Evolutionary conservation across 64 coral and sea anemone species (phyloP).

Genomic region (Dendronephthya gigantea): DNA sequence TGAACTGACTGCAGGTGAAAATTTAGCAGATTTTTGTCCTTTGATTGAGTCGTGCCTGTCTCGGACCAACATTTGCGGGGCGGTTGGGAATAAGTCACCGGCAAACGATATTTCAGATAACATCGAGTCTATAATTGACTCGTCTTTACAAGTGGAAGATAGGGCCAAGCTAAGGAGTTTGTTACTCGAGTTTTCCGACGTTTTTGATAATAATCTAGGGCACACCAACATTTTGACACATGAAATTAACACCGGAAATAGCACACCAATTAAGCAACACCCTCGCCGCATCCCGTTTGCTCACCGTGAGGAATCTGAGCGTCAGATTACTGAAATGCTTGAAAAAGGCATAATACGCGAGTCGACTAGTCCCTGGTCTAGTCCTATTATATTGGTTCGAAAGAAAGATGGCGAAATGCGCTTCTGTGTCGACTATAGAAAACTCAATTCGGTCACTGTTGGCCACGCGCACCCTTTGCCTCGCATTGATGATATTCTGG

Average conservation of each 20-base stretch:
- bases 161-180: background rate
- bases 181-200: slow-evolving; percentile 21
- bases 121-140: background rate
- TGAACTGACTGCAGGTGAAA: slow-evolving; percentile 6
- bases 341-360: background rate
- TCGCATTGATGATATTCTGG: slow-evolving; percentile 9
- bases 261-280: slow-evolving; percentile 12
- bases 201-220: slow-evolving; percentile 21
- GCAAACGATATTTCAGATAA: background rate
- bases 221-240: slow-evolving; percentile 27
- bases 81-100: background rate
- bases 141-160: background rate
- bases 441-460: background rate
- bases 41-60: slow-evolving; percentile 5
- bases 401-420: background rate
- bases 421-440: slow-evolving; percentile 23
- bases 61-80: background rate
- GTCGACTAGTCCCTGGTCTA: background rate
- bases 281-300: background rate
- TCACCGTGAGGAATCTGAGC: background rate
- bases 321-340: background rate
- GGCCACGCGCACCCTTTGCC: slow-evolving; percentile 6
- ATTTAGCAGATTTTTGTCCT: slow-evolving; percentile 26
- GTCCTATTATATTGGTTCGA: background rate
- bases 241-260: slow-evolving; percentile 28